phyloP scores from a whole-genome alignment of 1,140 invertebrate genomes.

The Probaryconus sp. region DNA sequence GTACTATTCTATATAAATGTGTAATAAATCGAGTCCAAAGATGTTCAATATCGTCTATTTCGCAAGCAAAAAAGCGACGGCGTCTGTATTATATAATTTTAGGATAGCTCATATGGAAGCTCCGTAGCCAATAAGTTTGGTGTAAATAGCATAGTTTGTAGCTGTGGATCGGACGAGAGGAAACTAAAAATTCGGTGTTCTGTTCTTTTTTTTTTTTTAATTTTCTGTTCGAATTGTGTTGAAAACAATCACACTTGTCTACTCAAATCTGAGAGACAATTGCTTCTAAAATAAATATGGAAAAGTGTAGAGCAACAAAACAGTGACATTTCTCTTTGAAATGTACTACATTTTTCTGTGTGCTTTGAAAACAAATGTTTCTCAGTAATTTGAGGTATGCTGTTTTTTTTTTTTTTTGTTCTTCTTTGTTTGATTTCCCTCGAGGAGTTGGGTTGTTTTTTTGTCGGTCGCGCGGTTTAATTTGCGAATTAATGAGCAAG shows the following conservation, averaged over 20 bases:
- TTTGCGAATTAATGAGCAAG: conserved; percentile 26
- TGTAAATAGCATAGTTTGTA: conserved; percentile 75
- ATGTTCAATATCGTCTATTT: conserved; percentile 76
- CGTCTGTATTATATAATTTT: conserved; percentile 78
- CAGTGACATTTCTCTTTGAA: no score
- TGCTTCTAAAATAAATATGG: no score
- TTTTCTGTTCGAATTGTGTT: conserved; percentile 8
- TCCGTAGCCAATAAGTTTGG: conserved; percentile 70
- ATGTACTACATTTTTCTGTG: no score
- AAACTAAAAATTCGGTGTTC: conserved; percentile 29
- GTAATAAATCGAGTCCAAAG: conserved; percentile 79
- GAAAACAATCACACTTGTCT: no score
- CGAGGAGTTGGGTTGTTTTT: conserved; percentile 35
- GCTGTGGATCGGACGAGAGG: conserved; percentile 25
- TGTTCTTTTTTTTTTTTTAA: no score
- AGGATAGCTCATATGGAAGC: conserved; percentile 66
- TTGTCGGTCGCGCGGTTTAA: conserved; percentile 18
- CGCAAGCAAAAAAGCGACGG: conserved; percentile 61
- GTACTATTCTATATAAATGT: conserved; percentile 72
- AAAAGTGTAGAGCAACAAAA: no score
- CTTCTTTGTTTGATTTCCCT: conserved; percentile 11
- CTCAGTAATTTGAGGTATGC: no score
- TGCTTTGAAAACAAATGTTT: no score
- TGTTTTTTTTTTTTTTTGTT: conserved; percentile 12
- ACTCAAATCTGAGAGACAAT: no score